Conservation (phyloP, 2,888 invertebrate species). For the Parascotia fuliginaria region DNA sequence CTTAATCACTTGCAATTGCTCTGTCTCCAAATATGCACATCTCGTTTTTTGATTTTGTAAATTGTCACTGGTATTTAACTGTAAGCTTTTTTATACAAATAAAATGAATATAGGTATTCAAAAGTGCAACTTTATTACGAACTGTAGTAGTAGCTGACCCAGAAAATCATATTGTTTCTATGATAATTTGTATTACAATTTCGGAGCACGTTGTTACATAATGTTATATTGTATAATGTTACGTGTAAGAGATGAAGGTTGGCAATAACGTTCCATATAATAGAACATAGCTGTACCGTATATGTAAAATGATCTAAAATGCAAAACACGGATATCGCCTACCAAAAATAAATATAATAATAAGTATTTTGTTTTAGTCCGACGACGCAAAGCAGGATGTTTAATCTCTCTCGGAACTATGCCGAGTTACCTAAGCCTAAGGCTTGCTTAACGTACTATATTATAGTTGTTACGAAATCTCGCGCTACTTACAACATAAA, state of each 20-base stretch:
- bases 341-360: conserved; percentile 48
- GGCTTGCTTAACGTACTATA: conserved; percentile 65
- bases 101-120: too few relatives aligned
- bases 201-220: conserved; percentile 4
- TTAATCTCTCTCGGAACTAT: conserved; percentile 75
- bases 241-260: background rate
- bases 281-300: background rate
- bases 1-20: conserved; percentile 34
- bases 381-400: conserved; percentile 64
- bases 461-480: conserved; percentile 65
- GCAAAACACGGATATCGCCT: conserved; percentile 27
- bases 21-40: conserved; percentile 21
- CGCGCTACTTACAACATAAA: conserved; percentile 49
- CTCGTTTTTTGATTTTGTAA: conserved; percentile 18
- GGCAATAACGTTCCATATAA: background rate
- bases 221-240: conserved; percentile 1
- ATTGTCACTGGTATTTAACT: too few relatives aligned
- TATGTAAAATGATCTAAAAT: conserved; percentile 8
- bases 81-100: too few relatives aligned
- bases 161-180: conserved; percentile 3
- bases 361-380: conserved; percentile 44
- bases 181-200: conserved; percentile 3
- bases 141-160: background rate
- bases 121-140: too few relatives aligned
- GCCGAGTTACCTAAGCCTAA: conserved; percentile 73